These are phyloP conservation scores for Eristalinus aeneus DNA, from an alignment of 2,888 invertebrate species.

Conservation along the genomic window DNA sequence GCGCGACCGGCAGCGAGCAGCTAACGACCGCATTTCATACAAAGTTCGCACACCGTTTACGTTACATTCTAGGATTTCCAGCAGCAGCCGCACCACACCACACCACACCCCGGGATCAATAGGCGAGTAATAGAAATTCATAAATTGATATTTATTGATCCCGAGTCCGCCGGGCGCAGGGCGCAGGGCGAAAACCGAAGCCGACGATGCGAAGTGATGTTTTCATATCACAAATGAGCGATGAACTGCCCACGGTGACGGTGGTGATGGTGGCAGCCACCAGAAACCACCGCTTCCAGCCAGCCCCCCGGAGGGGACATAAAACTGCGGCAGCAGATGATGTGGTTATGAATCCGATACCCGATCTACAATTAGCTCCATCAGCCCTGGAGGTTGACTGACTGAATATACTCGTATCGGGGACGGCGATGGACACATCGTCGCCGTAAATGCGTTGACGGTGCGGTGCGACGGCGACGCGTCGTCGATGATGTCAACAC, in stretches of 20 bases:
- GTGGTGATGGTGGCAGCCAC: slow-evolving; percentile 11
- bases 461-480: slow-evolving; percentile 4
- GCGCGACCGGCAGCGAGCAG: slow-evolving; percentile 27
- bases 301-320: slow-evolving; percentile 56
- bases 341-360: slow-evolving; percentile 71
- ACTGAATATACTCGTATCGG: slow-evolving; percentile 31
- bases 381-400: slow-evolving; percentile 17
- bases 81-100: neutral
- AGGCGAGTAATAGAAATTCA: slow-evolving; percentile 71
- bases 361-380: slow-evolving; percentile 61
- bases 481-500: slow-evolving; percentile 60
- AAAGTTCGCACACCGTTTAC: slow-evolving; percentile 73
- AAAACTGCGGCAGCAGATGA: slow-evolving; percentile 71
- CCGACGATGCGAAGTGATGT: slow-evolving; percentile 40
- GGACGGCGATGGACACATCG: slow-evolving; percentile 56
- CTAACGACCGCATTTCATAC: slow-evolving; percentile 71
- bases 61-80: slow-evolving; percentile 70
- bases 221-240: slow-evolving; percentile 67
- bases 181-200: slow-evolving; percentile 1
- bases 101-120: slow-evolving; percentile 63
- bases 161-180: neutral
- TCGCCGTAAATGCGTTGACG: neutral
- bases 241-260: slow-evolving; percentile 68
- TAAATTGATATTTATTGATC: slow-evolving; percentile 54
- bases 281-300: slow-evolving; percentile 16